Evolutionary conservation across 2,888 invertebrate genomes (phyloP).

Genomic region (Baronia brevicornis): DNA sequence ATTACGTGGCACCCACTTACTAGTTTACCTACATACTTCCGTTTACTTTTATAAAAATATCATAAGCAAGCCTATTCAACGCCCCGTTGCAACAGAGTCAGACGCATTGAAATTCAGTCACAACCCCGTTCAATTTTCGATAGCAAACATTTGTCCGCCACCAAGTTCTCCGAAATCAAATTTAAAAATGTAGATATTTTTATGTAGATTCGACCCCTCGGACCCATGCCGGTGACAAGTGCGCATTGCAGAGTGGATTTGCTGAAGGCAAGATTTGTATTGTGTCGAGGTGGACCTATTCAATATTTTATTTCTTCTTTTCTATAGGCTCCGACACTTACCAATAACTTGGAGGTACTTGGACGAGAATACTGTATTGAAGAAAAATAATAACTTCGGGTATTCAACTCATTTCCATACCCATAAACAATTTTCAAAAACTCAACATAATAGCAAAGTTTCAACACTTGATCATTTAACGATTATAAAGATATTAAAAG

Average conservation of each 20-base stretch:
- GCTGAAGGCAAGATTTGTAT: conserved; percentile 40
- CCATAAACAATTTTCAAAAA: no score
- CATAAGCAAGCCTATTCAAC: conserved; percentile 31
- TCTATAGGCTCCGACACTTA: no score
- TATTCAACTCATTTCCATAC: no score
- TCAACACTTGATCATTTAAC: no score
- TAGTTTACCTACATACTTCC: no score
- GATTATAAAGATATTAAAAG: no score
- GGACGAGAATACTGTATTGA: no score
- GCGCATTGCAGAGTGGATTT: conserved; percentile 36
- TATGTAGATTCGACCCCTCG: conserved; percentile 59
- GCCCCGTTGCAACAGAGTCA: conserved; percentile 19
- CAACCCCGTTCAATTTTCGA: conserved; percentile 65
- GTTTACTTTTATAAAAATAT: conserved; percentile 30
- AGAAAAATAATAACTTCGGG: no score
- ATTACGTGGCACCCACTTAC: no score
- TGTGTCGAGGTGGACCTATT: conserved; percentile 40
- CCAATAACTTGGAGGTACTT: no score
- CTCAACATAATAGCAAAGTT: no score
- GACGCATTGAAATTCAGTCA: conserved; percentile 61
- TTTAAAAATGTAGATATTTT: conserved; percentile 72
- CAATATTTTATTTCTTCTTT: conserved; percentile 37
- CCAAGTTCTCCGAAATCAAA: conserved; percentile 62
- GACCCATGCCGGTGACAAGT: conserved; percentile 61
- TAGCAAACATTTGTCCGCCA: conserved; percentile 69